Evolutionary conservation across 2,797 vertebrate species (phyloP).

Genomic region (Esox lucius): DNA sequence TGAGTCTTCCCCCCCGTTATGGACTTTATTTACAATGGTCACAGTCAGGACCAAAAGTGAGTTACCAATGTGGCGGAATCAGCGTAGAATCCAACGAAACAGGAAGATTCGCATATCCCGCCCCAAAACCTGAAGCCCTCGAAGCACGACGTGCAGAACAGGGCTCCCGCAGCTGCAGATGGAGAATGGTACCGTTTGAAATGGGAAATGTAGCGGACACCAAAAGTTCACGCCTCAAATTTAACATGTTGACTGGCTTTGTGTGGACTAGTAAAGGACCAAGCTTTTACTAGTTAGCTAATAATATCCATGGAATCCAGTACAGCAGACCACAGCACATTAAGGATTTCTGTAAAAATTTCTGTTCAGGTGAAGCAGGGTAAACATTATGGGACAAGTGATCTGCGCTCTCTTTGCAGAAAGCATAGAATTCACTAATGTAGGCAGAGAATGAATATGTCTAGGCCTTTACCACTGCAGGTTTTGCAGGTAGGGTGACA

Average conservation of each 20-base stretch:
- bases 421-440: neutral
- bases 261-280: neutral
- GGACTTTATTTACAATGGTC: neutral
- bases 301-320: too few species aligned
- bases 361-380: neutral
- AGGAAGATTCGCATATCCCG: neutral
- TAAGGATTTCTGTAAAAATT: neutral
- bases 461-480: conserved; percentile 30
- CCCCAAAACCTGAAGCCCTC: neutral
- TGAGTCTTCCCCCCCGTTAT: neutral
- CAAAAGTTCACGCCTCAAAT: too few species aligned
- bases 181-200: neutral
- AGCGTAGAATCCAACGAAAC: neutral
- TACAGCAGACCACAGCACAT: neutral
- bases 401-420: neutral
- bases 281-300: neutral
- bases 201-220: too few species aligned
- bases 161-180: neutral
- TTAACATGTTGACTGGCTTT: too few species aligned
- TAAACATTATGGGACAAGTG: neutral
- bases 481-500: conserved; percentile 47
- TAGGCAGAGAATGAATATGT: too few species aligned
- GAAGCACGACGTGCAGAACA: neutral
- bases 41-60: neutral
- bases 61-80: neutral